Base-by-base conservation (phyloP, 2,797 vertebrate genomes). In the Lophius americanus region DNA sequence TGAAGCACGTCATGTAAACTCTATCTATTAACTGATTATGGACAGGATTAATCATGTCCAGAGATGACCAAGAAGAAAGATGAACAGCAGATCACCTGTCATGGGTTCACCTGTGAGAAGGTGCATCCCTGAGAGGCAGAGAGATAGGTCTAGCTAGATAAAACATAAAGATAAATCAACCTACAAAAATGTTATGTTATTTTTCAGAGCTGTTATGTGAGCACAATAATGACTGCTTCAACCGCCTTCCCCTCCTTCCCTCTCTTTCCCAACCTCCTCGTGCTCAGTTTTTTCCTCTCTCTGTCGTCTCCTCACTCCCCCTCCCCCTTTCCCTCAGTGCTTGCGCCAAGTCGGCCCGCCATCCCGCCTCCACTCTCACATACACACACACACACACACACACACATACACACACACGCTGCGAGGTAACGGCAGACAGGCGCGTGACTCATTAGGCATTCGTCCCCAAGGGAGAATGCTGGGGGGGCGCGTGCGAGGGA, bases 391-490 rank as follows among this genome's bases (percentile, higher is more conserved):
- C 58, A 68, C 76, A 54, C 62, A 52, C 72, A 73, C 64, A 76
- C 70, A 73, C 76, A 75, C 75, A 75, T 73, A 76, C 52, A 82
- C 86, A 85, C 74, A 84, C 85, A 91, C 51, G 85, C 89, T 82
- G 85, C 88, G 91, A 92, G 92, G 92, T 92, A 93, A 93, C 91
- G 90, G 91, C 92, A 93, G 92, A 94, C 93, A 93, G 93, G 92
- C 92, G 94, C 92, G 93, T 95, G 94, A 94, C 92, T 95, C 93
- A 94, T 94, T 94, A 94, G 93, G 92, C 92, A 93, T 94, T 93
- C 91, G 88, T 93, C 90, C 92, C 92, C 92, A 81, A 89, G 92
- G 92, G 93, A 93, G 90, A 92, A 83, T 64, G 90, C 89, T 90
- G 89, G 89, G 92, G 91, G 91, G 91, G 87, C 85, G 89, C 83